Percentiles rank a stretch among this genome's conserved stretches.
Conservation (phyloP, 2,888 invertebrate species). For the Latheticus oryzae region DNA sequence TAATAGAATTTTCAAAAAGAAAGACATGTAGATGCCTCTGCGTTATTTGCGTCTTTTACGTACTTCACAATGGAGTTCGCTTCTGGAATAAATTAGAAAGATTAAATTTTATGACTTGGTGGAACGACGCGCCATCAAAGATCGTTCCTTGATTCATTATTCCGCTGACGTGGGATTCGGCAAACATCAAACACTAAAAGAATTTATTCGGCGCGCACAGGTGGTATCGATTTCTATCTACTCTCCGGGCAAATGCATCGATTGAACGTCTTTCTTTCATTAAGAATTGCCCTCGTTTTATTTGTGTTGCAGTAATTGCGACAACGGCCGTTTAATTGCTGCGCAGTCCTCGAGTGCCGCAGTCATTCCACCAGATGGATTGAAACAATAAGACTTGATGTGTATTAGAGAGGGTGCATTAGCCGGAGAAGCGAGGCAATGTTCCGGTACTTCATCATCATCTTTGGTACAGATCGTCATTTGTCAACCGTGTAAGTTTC, state of each 20-base stretch:
- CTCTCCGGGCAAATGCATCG: no score
- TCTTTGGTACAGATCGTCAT: constrained; percentile 51
- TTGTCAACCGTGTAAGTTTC: constrained; percentile 55
- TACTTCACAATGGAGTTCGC: constrained; percentile 27
- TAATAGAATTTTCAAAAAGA: constrained; percentile 24
- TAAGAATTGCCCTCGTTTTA: no score
- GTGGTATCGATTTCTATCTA: constrained; percentile 29
- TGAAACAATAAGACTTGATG: constrained; percentile 35
- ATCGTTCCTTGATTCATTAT: constrained; percentile 29
- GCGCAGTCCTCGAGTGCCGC: neutral
- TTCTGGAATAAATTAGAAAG: constrained; percentile 36
- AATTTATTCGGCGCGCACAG: constrained; percentile 34
- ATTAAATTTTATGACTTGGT: constrained; percentile 35
- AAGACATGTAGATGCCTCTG: constrained; percentile 27
- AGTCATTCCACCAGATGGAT: constrained; percentile 41
- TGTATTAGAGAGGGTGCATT: constrained; percentile 34
- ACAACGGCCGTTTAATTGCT: neutral
- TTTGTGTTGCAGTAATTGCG: constrained; percentile 3
- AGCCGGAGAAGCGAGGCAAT: constrained; percentile 38
- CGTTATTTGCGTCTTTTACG: constrained; percentile 35
- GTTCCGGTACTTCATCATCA: constrained; percentile 45
- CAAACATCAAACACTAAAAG: constrained; percentile 28
- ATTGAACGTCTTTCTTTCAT: no score
- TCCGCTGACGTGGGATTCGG: constrained; percentile 22
- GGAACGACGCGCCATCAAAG: constrained; percentile 33